Conservation (phyloP, 2,888 invertebrate genomes). For the Germaria angustata region DNA sequence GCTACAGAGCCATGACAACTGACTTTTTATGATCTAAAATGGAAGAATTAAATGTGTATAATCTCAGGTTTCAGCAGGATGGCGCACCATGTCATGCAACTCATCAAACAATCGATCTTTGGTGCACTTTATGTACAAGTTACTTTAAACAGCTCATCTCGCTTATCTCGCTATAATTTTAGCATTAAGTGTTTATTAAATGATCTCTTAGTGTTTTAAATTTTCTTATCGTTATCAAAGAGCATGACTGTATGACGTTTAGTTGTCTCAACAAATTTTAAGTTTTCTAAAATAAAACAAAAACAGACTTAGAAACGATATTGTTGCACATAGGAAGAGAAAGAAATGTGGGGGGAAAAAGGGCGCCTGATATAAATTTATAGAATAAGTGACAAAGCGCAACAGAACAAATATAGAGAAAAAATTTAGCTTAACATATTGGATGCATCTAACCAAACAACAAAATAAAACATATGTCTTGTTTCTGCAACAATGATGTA, state of each 20-base stretch:
- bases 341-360: slow-evolving; percentile 1
- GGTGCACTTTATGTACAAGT: no score
- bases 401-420: neutral
- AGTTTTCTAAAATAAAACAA: no score
- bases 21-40: no score
- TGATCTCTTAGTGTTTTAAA: neutral
- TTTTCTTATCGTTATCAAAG: slow-evolving; percentile 39
- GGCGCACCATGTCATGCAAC: no score
- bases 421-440: slow-evolving; percentile 13
- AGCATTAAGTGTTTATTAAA: neutral
- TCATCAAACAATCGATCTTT: no score
- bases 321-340: neutral
- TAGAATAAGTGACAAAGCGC: neutral
- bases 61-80: no score
- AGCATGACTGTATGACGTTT: slow-evolving; percentile 30
- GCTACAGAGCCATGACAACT: no score
- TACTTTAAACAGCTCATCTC: no score
- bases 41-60: no score
- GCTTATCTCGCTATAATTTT: neutral
- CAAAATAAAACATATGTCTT: neutral
- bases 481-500: slow-evolving; percentile 51
- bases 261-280: neutral
- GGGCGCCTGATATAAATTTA: neutral
- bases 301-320: no score
- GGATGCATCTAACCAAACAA: neutral